These are phyloP conservation scores for Brachionus sp. DNA, from an alignment of 1,140 invertebrate genomes.

Conservation along the genomic window DNA sequence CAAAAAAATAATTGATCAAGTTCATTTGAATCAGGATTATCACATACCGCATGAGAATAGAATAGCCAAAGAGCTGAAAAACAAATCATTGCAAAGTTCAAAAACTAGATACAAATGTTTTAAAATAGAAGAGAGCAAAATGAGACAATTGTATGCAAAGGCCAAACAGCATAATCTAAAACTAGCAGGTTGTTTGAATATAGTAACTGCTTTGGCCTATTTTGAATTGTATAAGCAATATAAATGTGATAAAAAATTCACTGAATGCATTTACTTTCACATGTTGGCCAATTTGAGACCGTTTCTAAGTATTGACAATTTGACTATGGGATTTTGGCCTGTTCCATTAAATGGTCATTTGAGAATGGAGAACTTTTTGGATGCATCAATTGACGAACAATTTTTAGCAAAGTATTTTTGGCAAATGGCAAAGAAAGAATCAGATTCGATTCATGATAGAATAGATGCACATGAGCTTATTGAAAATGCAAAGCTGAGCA, in stretches of 20 bases:
- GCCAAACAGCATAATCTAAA: background rate
- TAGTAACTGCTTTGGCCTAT: background rate
- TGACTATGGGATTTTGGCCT: background rate
- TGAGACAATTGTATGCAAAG: background rate
- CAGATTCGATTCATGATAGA: constrained; percentile 20
- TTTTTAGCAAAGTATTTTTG: background rate
- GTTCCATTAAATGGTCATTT: constrained; percentile 1
- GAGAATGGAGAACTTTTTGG: background rate
- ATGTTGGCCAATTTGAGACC: constrained; percentile 26
- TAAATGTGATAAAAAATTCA: background rate
- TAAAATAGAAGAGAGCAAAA: background rate
- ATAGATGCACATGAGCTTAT: background rate
- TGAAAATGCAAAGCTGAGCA: constrained; percentile 13
- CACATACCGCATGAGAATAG: constrained; percentile 3
- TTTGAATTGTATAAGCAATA: background rate
- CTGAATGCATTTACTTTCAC: background rate
- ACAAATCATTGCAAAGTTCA: background rate
- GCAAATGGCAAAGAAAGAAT: background rate
- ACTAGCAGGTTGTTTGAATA: background rate
- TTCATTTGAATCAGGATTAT: background rate
- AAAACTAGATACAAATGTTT: background rate
- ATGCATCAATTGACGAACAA: background rate
- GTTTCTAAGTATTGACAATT: constrained; percentile 14
- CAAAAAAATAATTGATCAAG: background rate
- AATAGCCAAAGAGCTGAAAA: background rate